Evolutionary conservation across 2,113 vertebrate species (phyloP), one percentile per base, ranked within the genome.

Genomic region (Entomyzon cyanotis): DNA sequence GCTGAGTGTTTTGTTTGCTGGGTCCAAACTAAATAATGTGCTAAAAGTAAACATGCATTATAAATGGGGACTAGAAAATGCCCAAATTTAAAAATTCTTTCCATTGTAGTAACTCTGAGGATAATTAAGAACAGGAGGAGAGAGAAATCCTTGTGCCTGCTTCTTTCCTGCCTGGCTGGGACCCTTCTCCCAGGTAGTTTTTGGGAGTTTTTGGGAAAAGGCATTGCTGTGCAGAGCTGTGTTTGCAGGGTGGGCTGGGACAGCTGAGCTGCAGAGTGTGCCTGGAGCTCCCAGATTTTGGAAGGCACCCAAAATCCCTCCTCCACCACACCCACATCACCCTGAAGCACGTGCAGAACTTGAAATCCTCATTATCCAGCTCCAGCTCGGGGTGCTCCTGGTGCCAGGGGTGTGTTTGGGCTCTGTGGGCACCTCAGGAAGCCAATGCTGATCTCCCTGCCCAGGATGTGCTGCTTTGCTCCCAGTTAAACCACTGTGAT

Each of bases 11-110:
- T 96, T 96, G 94, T 93, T 97, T 97, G 89, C 88, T 73, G 10
- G 41, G 86, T 89, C 92, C 93, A 95, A 94, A 65, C 90, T 92
- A 89, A 96, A 95, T 94, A 96, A 97, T 81, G 92, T 96, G 90
- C 92, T 94, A 89, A 95, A 97, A 96, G 96, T 87, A 96, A 97
- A 96, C 88, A 94, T 13, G 92, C 73, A 14, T 95, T 93, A 75
- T 70, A 96, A 96, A 96, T 86, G 88, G 58, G 77, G 77, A 95
- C 76, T 22, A 94, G 76, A 58, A 92, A 94, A 96, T 87, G 87
- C 76, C 73, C 76, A 81, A 56, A 87, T 71, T 60, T 69, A 69
- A 78, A 77, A 88, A 96, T 97, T 96, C 94, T 95, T 97, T 97
- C 94, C 94, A 64, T 95, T 95, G 94, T 95, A 89, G 80, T 93